Base-by-base conservation (phyloP, 2,888 invertebrate species). In the Rhabditoides inermis region DNA sequence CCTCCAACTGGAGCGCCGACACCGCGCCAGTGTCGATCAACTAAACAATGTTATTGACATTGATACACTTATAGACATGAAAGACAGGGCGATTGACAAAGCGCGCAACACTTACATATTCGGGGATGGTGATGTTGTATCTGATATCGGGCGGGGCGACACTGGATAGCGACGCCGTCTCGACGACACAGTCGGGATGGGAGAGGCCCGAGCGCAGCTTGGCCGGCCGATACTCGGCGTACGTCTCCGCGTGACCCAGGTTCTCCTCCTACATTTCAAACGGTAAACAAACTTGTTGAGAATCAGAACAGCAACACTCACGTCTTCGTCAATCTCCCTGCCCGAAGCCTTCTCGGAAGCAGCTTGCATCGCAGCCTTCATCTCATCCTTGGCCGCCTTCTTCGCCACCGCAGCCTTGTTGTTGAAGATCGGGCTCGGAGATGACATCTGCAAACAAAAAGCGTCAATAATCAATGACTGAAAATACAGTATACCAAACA, bases 161-260 rank as follows among this genome's bases (percentile, higher is more conserved):
- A 46, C 69, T 91, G 0, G 92, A 90, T 41, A 99, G 81, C 0
- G 95, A 94, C 7, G 92, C 92, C 0, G 98, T 98, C 79, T 99
- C 98, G 7, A 99, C 98, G 5, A 99, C 95, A 0, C 90, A 88
- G 81, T 99, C 98, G 0, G 98, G 98, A 83, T 99, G 98, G 76
- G 90, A 88, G 69, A 85, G 85, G 12, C 98, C 98, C 4, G 74
- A 75, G 26, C 72, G 64, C 44, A 76, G 81, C 83, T 98, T 98
- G 1, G 88, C 84, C 1, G 98, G 98, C 88, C 90, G 90, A 77
- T 98, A 99, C 75, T 95, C 92, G 5, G 91, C 87, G 77, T 95
- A 98, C 0, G 95, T 98, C 79, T 98, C 98, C 0, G 94, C 92
- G 20, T 94, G 90, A 15, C 92, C 94, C 84, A 95, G 85, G 74